Evolutionary conservation across 2,888 invertebrate species (phyloP).

Genomic region (Reticulitermes lucifugus): DNA sequence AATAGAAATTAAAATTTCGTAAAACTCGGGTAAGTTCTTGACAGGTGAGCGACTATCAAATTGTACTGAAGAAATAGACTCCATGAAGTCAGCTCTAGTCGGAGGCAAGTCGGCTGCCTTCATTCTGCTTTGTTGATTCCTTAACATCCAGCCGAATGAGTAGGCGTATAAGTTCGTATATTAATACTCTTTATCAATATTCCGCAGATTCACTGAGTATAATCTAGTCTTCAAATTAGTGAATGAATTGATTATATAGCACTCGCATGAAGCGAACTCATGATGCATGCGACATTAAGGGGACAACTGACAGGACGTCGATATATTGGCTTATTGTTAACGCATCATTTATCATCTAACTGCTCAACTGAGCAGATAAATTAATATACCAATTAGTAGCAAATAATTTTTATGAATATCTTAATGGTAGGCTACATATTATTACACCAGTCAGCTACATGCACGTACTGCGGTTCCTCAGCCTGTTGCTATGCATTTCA

Average conservation of each 20-base stretch:
- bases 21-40: too few relatives aligned
- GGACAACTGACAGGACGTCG: not conserved
- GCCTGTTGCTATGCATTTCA: too few relatives aligned
- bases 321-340: not conserved
- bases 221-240: not conserved
- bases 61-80: too few relatives aligned
- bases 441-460: too few relatives aligned
- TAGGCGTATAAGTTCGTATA: not conserved
- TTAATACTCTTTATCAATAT: not conserved
- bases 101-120: too few relatives aligned
- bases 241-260: not conserved
- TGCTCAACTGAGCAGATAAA: not conserved
- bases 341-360: constrained; percentile 1
- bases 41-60: too few relatives aligned
- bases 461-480: too few relatives aligned
- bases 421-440: too few relatives aligned
- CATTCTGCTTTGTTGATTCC: too few relatives aligned
- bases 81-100: too few relatives aligned
- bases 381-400: constrained; percentile 7
- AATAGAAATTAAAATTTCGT: too few relatives aligned
- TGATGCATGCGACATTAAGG: not conserved
- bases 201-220: not conserved
- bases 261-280: not conserved
- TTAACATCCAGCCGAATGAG: too few relatives aligned
- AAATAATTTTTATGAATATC: not conserved